These are phyloP conservation scores for Trididemnum nubilum DNA, from an alignment of 23 tunicate species.

Conservation along the genomic window DNA sequence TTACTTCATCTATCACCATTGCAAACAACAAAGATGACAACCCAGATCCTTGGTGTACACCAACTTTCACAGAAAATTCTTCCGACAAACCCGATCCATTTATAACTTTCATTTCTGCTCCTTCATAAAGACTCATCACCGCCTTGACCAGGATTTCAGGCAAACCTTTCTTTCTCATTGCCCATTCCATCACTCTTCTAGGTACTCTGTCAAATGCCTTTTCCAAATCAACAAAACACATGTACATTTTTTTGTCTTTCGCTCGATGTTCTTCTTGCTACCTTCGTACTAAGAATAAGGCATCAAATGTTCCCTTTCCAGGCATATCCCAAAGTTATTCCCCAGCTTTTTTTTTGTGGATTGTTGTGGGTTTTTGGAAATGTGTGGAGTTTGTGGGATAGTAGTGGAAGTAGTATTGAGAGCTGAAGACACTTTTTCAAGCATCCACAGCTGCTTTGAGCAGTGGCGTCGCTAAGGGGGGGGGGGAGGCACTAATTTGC, in stretches of 20 bases:
- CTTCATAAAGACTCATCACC: slow-evolving; percentile 15
- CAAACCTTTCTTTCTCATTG: slow-evolving; percentile 16
- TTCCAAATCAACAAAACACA: slow-evolving; percentile 31
- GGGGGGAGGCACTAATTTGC: no score
- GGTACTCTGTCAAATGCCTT: slow-evolving; percentile 26
- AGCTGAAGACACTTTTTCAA: no score
- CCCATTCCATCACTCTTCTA: slow-evolving; percentile 29
- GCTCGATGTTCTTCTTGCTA: slow-evolving; percentile 7
- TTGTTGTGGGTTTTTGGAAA: no score
- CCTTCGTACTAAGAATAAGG: slow-evolving; percentile 14
- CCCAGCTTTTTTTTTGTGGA: no score
- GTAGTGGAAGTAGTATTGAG: no score
- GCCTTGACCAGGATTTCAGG: slow-evolving; percentile 20
- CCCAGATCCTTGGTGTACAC: slow-evolving; percentile 8
- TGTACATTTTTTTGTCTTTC: slow-evolving; percentile 10
- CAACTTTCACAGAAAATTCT: slow-evolving; percentile 9
- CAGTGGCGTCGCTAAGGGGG: no score
- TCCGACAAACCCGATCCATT: slow-evolving; percentile 5
- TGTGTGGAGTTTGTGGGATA: no score
- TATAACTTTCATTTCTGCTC: slow-evolving; percentile 17
- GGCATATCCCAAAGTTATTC: neutral
- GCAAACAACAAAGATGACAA: slow-evolving; percentile 24
- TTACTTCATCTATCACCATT: slow-evolving; percentile 5
- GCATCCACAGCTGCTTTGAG: no score
- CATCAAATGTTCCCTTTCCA: neutral